These are phyloP conservation scores for Podarcis lilfordi DNA, from an alignment of 2,797 vertebrate species.

Conservation along the genomic window DNA sequence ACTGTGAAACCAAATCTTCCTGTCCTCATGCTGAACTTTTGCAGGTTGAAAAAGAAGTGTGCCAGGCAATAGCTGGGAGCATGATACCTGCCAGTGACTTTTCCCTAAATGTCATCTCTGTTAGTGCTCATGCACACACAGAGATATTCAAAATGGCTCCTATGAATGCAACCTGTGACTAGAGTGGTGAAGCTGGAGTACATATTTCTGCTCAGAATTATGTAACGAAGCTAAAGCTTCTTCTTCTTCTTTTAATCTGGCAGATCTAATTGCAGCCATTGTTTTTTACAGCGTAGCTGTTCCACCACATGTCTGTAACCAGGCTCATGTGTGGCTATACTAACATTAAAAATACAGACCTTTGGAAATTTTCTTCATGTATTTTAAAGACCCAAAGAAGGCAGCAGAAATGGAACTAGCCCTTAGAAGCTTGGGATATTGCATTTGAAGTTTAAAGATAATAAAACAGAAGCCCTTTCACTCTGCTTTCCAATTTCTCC, in stretches of 20 bases:
- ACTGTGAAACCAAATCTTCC: neutral
- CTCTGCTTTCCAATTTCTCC: neutral
- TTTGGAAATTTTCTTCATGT: neutral
- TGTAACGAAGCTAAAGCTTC: neutral
- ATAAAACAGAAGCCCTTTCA: slow-evolving; percentile 12
- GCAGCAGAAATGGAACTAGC: neutral
- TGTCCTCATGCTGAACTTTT: neutral
- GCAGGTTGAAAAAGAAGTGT: neutral
- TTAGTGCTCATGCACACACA: too few relatives aligned
- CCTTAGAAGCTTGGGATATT: neutral
- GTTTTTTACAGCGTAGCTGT: neutral
- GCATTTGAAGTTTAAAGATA: slow-evolving; percentile 11
- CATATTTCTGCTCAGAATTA: neutral
- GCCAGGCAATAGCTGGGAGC: neutral
- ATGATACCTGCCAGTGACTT: too few relatives aligned
- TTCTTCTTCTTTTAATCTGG: neutral
- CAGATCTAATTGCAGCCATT: neutral
- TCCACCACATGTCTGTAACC: neutral
- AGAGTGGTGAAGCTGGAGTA: neutral
- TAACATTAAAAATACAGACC: neutral
- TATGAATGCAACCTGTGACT: neutral
- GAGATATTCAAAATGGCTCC: too few relatives aligned
- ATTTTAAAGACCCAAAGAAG: neutral
- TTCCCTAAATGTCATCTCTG: too few relatives aligned
- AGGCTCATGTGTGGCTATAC: neutral